Evolutionary conservation across 2,888 invertebrate species (phyloP).

Genomic region (Polyommatus icarus): DNA sequence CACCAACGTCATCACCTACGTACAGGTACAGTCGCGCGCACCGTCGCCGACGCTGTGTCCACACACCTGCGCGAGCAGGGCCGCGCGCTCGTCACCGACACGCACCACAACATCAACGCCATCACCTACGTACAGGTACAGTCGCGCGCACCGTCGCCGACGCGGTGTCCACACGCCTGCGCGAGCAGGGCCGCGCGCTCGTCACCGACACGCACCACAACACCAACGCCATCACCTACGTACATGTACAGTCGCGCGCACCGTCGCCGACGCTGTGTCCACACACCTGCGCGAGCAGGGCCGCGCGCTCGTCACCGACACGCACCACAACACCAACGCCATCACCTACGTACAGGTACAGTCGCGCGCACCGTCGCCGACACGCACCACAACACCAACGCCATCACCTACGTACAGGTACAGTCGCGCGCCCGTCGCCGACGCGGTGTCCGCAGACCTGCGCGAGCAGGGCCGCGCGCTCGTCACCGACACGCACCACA

Average conservation of each 20-base stretch:
- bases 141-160: slow-evolving; percentile 97
- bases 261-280: slow-evolving; percentile 97
- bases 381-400: slow-evolving; percentile 93
- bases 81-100: slow-evolving; percentile 96
- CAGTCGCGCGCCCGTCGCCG: too few relatives aligned
- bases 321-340: slow-evolving; percentile 93
- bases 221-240: slow-evolving; percentile 96
- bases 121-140: slow-evolving; percentile 94
- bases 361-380: slow-evolving; percentile 97
- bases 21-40: slow-evolving; percentile 92
- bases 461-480: slow-evolving; percentile 97
- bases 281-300: slow-evolving; percentile 97
- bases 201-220: slow-evolving; percentile 95
- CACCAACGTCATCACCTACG: slow-evolving; percentile 96
- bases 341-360: slow-evolving; percentile 94
- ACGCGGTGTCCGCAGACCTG: slow-evolving; percentile 96
- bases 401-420: slow-evolving; percentile 95
- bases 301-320: slow-evolving; percentile 96
- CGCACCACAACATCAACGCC: slow-evolving; percentile 93
- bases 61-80: slow-evolving; percentile 97
- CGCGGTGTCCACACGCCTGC: slow-evolving; percentile 95
- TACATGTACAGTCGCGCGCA: slow-evolving; percentile 92
- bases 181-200: slow-evolving; percentile 96
- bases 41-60: slow-evolving; percentile 97
- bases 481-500: slow-evolving; percentile 95